Percentiles rank a stretch among this genome's conserved stretches.
Conservation (phyloP, 2,888 invertebrate species). For the Sepiola atlantica region DNA sequence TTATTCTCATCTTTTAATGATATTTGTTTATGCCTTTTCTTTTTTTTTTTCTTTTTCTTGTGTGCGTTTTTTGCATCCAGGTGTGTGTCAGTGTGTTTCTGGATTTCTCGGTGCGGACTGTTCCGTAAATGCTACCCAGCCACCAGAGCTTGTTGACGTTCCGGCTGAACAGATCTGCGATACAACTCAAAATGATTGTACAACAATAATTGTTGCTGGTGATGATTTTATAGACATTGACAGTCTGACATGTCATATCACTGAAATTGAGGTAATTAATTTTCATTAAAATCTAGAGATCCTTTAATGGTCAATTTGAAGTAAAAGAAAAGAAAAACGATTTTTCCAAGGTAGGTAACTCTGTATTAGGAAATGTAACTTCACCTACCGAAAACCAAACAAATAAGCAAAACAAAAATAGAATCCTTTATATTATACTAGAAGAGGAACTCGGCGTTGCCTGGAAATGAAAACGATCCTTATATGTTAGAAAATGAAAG, state of each 20-base stretch:
- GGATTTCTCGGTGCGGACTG: slow-evolving; percentile 58
- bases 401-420: no score
- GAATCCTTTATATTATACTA: no score
- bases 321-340: no score
- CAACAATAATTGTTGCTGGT: slow-evolving; percentile 53
- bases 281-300: not conserved
- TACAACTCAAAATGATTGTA: slow-evolving; percentile 50
- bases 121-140: slow-evolving; percentile 52
- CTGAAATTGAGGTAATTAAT: slow-evolving; percentile 44
- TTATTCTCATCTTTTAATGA: not conserved
- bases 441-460: no score
- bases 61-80: slow-evolving; percentile 51
- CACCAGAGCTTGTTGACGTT: slow-evolving; percentile 53
- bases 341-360: no score
- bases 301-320: no score
- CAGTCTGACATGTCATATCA: slow-evolving; percentile 53
- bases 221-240: slow-evolving; percentile 54
- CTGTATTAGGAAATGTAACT: no score
- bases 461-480: no score
- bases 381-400: no score
- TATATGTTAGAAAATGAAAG: no score
- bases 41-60: not conserved
- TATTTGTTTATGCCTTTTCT: not conserved
- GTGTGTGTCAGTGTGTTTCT: slow-evolving; percentile 59
- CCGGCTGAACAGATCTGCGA: slow-evolving; percentile 52